Conservation (phyloP, 2,797 vertebrate genomes). For the Centropyge bicolor region DNA sequence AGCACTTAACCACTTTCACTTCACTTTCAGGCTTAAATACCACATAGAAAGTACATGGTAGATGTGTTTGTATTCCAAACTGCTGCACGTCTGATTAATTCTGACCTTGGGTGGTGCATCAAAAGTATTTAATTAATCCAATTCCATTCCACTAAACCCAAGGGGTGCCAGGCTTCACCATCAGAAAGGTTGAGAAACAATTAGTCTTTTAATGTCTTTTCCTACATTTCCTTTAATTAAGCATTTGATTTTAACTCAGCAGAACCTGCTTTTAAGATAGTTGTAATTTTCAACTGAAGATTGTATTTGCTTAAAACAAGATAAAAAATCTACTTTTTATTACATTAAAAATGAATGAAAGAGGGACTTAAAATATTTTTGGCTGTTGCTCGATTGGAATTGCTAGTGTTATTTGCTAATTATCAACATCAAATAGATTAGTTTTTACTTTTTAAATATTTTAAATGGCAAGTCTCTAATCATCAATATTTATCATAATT, state of each 20-base stretch:
- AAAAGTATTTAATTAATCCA: slow-evolving; percentile 55
- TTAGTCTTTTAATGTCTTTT: slow-evolving; percentile 41
- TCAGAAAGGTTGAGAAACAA: slow-evolving; percentile 43
- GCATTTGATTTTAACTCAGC: slow-evolving; percentile 8
- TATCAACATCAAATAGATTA: neutral
- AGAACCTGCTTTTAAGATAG: neutral
- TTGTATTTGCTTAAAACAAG: neutral
- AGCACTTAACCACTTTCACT: neutral
- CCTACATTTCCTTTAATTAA: slow-evolving; percentile 24
- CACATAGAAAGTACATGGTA: neutral
- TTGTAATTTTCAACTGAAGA: neutral
- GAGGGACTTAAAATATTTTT: no score
- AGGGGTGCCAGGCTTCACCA: slow-evolving; percentile 20
- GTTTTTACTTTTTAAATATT: neutral
- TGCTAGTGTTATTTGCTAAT: neutral
- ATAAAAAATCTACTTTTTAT: neutral
- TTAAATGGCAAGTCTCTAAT: neutral
- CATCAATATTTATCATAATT: neutral
- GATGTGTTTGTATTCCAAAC: slow-evolving; percentile 39
- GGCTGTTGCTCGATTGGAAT: no score
- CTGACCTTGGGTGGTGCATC: slow-evolving; percentile 53
- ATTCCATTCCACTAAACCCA: slow-evolving; percentile 36
- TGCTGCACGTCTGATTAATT: slow-evolving; percentile 48
- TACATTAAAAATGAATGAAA: neutral
- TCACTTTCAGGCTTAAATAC: neutral